A percentile compares a stretch with the other conserved stretches of the same genome.
Conservation (phyloP, 2,797 vertebrate genomes). For the Semaprochilodus insignis region DNA sequence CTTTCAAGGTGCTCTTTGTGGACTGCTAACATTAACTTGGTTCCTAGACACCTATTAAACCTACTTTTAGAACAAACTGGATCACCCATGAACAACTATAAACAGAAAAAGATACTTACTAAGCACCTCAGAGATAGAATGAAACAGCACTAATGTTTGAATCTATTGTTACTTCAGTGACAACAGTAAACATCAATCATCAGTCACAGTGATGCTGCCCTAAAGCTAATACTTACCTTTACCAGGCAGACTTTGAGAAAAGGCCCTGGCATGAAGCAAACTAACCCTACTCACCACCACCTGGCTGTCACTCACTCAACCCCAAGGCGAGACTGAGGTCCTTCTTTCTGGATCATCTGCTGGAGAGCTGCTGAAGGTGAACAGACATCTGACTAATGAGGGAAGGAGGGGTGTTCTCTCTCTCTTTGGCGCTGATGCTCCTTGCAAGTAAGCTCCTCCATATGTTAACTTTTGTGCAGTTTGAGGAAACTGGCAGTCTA, state of each 20-base stretch:
- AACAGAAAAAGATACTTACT: too few species aligned
- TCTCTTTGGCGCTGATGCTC: conserved; percentile 39
- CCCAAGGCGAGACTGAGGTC: background rate
- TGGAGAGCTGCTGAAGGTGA: conserved; percentile 38
- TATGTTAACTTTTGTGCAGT: conserved; percentile 38
- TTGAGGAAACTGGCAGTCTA: conserved; percentile 39
- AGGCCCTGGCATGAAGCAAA: conserved; percentile 36
- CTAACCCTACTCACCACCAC: conserved; percentile 56
- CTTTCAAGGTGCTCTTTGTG: too few species aligned
- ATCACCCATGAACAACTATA: too few species aligned
- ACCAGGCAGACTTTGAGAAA: conserved; percentile 23
- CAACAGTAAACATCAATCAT: background rate
- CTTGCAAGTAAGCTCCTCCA: conserved; percentile 48
- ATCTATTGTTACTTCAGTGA: background rate
- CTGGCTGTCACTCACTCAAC: conserved; percentile 31
- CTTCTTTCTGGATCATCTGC: conserved; percentile 36
- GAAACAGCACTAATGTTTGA: too few species aligned
- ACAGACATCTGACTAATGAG: conserved; percentile 44
- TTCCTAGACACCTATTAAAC: too few species aligned
- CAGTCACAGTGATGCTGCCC: conserved; percentile 12
- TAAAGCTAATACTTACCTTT: conserved; percentile 57
- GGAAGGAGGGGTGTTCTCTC: conserved; percentile 4
- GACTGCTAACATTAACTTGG: too few species aligned
- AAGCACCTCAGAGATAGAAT: too few species aligned
- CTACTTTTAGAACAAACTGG: too few species aligned